Evolutionary conservation across 2,113 vertebrate genomes (phyloP).

Genomic region (Coryphaenoides rupestris): DNA sequence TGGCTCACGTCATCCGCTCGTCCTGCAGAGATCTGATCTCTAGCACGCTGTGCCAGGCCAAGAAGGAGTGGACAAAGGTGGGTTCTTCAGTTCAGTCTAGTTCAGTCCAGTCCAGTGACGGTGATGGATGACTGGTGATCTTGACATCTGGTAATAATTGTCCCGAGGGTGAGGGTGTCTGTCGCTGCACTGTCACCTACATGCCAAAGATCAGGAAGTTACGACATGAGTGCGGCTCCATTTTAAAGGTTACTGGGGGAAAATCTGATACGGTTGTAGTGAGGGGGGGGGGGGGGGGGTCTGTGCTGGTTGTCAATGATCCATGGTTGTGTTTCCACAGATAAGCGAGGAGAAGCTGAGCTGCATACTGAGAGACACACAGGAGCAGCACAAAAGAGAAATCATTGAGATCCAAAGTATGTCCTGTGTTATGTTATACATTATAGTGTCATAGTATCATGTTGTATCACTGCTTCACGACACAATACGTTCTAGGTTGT

Average conservation of each 20-base stretch:
- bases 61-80: constrained; percentile 78
- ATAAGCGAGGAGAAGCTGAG: constrained; percentile 59
- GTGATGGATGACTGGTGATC: not conserved
- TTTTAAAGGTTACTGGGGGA: too few species aligned
- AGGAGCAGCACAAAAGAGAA: constrained; percentile 60
- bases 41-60: constrained; percentile 61
- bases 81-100: not conserved
- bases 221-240: too few species aligned
- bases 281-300: not conserved
- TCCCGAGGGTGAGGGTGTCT: too few species aligned
- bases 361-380: constrained; percentile 56
- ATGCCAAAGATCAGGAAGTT: not conserved
- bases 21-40: constrained; percentile 64
- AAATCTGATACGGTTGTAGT: not conserved
- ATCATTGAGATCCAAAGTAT: constrained; percentile 52
- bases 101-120: not conserved
- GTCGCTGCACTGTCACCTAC: too few species aligned
- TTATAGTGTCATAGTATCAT: too few species aligned
- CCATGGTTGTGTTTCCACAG: constrained; percentile 33
- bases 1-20: constrained; percentile 69
- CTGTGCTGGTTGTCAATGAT: not conserved
- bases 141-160: not conserved
- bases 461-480: too few species aligned
- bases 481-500: too few species aligned
- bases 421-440: constrained; percentile 2